These are phyloP conservation scores for Melanotaenia parkinsoni DNA, from an alignment of 2,797 vertebrate genomes.

Conservation along the genomic window DNA sequence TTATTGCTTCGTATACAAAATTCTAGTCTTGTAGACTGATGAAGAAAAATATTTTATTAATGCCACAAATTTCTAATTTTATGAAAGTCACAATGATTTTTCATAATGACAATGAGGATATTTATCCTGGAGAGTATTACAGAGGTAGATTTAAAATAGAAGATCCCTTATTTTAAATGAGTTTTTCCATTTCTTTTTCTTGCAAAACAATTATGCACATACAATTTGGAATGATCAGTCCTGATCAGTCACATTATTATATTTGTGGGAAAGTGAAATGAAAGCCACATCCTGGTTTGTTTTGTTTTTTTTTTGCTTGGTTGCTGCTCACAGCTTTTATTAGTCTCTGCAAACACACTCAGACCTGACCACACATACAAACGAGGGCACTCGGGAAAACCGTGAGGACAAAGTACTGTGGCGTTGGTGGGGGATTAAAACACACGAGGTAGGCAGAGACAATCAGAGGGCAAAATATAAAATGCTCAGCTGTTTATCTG, in stretches of 20 bases:
- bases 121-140: neutral
- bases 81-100: neutral
- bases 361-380: slow-evolving; percentile 51
- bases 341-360: slow-evolving; percentile 47
- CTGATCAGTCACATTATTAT: slow-evolving; percentile 29
- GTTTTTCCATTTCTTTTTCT: neutral
- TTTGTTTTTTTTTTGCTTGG: slow-evolving; percentile 7
- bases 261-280: slow-evolving; percentile 27
- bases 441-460: slow-evolving; percentile 7
- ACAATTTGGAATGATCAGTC: slow-evolving; percentile 27
- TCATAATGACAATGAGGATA: no score
- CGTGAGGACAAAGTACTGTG: slow-evolving; percentile 39
- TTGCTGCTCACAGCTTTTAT: slow-evolving; percentile 49
- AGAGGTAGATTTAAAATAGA: slow-evolving; percentile 3
- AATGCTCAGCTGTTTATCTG: slow-evolving; percentile 23
- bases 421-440: slow-evolving; percentile 30
- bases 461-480: slow-evolving; percentile 18
- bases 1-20: neutral
- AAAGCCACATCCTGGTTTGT: slow-evolving; percentile 28
- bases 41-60: slow-evolving; percentile 10
- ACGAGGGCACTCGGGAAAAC: slow-evolving; percentile 51
- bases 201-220: neutral
- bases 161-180: slow-evolving; percentile 15
- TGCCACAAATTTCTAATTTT: slow-evolving; percentile 5
- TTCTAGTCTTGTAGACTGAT: neutral